Evolutionary conservation across 2,113 vertebrate genomes (phyloP).

Genomic region (Oreochromis spilurus): DNA sequence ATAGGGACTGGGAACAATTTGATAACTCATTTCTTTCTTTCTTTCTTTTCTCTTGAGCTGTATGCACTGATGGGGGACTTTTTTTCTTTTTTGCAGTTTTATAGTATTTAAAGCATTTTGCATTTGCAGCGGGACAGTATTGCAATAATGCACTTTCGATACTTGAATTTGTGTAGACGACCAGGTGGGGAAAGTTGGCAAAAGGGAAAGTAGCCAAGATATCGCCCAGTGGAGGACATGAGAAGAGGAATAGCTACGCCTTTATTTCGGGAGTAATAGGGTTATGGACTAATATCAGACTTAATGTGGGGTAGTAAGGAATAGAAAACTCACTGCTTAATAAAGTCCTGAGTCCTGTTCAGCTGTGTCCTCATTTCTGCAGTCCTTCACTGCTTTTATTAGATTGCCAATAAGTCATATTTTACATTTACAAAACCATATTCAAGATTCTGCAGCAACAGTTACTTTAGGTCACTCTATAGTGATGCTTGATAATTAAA

Average conservation of each 20-base stretch:
- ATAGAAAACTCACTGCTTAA: conserved; percentile 65
- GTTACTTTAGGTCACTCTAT: neutral
- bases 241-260: conserved; percentile 35
- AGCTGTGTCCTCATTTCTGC: neutral
- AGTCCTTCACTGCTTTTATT: neutral
- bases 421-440: neutral
- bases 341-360: conserved; percentile 53
- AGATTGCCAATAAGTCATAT: neutral
- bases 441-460: neutral
- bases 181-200: conserved; percentile 65
- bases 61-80: conserved; percentile 71
- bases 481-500: neutral
- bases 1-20: conserved; percentile 33
- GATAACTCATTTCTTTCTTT: conserved; percentile 63
- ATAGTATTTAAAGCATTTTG: conserved; percentile 97
- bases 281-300: conserved; percentile 48
- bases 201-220: conserved; percentile 66
- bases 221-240: conserved; percentile 38
- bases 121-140: conserved; percentile 98
- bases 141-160: conserved; percentile 99
- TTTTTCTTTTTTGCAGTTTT: conserved; percentile 88
- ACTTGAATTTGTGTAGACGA: conserved; percentile 91
- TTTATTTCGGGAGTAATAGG: conserved; percentile 46
- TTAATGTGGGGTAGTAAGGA: conserved; percentile 39
- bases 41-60: conserved; percentile 41